Evolutionary conservation across 2,113 vertebrate genomes (phyloP).

Genomic region (Thunnus thynnus): DNA sequence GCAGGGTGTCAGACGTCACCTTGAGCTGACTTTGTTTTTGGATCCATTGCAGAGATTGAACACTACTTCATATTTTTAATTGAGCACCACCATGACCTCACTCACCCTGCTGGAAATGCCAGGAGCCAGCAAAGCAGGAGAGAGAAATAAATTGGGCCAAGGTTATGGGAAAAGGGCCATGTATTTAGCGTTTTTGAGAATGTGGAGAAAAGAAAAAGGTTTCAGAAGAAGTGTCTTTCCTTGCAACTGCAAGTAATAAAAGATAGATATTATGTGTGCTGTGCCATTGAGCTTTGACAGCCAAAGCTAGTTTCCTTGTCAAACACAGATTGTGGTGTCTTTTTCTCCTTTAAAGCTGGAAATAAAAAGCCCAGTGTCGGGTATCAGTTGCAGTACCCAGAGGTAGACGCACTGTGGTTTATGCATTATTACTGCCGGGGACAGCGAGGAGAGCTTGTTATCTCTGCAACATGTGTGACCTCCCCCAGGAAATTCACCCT

Average conservation of each 20-base stretch:
- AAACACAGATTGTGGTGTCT: conserved; percentile 58
- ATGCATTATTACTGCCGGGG: conserved; percentile 62
- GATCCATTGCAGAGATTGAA: conserved; percentile 77
- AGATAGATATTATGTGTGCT: conserved; percentile 48
- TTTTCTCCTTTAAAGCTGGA: conserved; percentile 48
- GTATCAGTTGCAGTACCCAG: conserved; percentile 44
- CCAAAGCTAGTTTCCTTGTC: conserved; percentile 58
- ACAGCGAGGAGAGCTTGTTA: conserved; percentile 65
- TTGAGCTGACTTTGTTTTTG: conserved; percentile 84
- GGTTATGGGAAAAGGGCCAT: conserved; percentile 68
- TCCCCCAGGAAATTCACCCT: conserved; percentile 45
- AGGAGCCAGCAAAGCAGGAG: conserved; percentile 65
- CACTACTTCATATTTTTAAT: conserved; percentile 81
- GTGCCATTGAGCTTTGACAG: conserved; percentile 53
- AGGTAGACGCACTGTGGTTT: conserved; percentile 38
- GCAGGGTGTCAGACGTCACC: conserved; percentile 66
- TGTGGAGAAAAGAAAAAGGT: neutral
- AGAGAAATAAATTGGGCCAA: conserved; percentile 80
- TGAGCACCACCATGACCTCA: conserved; percentile 74
- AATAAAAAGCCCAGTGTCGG: conserved; percentile 30
- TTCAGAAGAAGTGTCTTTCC: conserved; percentile 2
- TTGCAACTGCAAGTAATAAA: conserved; percentile 44
- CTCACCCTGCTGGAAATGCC: conserved; percentile 66
- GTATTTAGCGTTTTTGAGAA: conserved; percentile 65
- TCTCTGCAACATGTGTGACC: conserved; percentile 65